Evolutionary conservation across 2,113 vertebrate genomes (phyloP).

Genomic region (Myocastor coypus): DNA sequence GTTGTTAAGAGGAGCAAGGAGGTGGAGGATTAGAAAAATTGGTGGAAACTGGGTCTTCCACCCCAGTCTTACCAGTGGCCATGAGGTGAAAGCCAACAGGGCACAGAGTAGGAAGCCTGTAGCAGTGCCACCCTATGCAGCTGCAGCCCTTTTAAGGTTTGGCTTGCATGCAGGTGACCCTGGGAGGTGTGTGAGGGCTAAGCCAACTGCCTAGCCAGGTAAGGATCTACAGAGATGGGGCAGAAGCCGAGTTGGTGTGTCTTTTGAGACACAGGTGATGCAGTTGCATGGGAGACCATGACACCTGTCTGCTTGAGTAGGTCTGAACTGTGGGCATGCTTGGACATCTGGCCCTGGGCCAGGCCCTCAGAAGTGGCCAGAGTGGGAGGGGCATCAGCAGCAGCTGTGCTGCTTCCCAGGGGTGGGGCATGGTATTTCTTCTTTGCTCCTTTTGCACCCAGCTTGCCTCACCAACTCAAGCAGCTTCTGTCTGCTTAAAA

Average conservation of each 20-base stretch:
- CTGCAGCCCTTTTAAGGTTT: not conserved
- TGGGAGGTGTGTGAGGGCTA: not conserved
- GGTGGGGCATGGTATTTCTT: not conserved
- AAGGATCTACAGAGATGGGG: not conserved
- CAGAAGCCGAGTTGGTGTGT: not conserved
- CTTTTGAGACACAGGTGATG: not conserved
- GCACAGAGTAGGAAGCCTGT: not conserved
- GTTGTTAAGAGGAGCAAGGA: not conserved
- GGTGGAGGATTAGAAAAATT: not conserved
- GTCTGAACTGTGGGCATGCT: not conserved
- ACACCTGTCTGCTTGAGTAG: not conserved
- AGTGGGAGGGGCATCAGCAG: not conserved
- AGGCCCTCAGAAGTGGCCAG: not conserved
- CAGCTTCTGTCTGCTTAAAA: not conserved
- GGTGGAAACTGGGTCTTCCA: not conserved
- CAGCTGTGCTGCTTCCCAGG: not conserved
- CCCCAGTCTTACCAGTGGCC: not conserved
- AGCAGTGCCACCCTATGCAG: not conserved
- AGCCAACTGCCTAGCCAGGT: not conserved
- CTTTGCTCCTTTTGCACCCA: not conserved
- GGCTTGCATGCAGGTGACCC: not conserved
- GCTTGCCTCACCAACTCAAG: not conserved
- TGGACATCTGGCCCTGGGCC: not conserved
- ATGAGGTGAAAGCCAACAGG: not conserved
- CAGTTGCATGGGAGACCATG: not conserved